Percentiles rank a stretch among this genome's conserved stretches.
Conservation (phyloP, 2,797 vertebrate species). For the Amblyraja radiata region DNA sequence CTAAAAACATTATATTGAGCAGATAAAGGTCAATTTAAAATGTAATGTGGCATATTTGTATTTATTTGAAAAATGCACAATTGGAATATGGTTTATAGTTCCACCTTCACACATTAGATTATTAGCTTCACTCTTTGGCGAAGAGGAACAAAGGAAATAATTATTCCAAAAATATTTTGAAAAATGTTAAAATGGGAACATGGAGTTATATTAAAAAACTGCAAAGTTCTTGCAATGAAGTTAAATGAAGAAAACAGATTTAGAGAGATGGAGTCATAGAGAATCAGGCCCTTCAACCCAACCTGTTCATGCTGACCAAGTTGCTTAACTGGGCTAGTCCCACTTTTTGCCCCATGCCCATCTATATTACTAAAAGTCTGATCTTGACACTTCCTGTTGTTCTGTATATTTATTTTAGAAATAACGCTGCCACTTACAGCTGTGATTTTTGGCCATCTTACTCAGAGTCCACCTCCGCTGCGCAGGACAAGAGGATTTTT, state of each 20-base stretch:
- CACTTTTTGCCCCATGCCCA: too few species aligned
- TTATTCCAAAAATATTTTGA: slow-evolving; percentile 1
- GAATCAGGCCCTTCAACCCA: too few species aligned
- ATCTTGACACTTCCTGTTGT: too few species aligned
- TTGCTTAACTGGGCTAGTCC: too few species aligned
- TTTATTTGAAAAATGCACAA: slow-evolving; percentile 13
- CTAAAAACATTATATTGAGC: neutral
- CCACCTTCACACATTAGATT: neutral
- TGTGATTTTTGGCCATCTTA: too few species aligned
- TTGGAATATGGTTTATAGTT: neutral
- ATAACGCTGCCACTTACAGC: too few species aligned
- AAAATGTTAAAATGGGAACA: neutral
- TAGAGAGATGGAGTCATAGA: too few species aligned
- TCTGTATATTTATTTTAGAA: too few species aligned
- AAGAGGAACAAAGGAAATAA: neutral
- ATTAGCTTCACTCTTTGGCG: neutral
- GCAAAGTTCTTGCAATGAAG: neutral
- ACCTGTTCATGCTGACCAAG: too few species aligned
- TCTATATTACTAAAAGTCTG: too few species aligned
- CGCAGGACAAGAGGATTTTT: too few species aligned
- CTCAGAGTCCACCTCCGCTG: too few species aligned
- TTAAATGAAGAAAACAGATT: neutral
- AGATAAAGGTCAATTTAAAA: neutral
- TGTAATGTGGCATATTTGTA: neutral
- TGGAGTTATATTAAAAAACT: neutral